phyloP scores from a whole-genome alignment of 2,113 vertebrate species.

The Neotoma lepida region DNA sequence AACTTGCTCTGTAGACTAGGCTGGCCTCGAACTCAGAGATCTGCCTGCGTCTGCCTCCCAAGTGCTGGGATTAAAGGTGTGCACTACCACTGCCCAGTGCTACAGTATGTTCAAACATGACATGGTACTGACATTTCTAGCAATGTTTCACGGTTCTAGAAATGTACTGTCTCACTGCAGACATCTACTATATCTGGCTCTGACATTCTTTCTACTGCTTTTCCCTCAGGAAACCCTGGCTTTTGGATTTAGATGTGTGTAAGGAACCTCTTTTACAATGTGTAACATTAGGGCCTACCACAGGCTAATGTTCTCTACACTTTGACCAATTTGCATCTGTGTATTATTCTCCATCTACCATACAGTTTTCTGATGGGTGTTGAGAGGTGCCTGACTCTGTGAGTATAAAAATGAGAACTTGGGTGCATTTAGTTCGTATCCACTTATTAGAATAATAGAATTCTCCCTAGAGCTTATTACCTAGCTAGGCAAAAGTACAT shows the following conservation, averaged over 20 bases:
- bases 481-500: too few species aligned
- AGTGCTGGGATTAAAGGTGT: too few species aligned
- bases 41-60: too few species aligned
- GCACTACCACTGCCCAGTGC: too few species aligned
- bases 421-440: neutral
- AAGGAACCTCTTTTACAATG: too few species aligned
- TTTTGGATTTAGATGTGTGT: too few species aligned
- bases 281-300: too few species aligned
- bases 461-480: neutral
- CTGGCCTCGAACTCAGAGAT: too few species aligned
- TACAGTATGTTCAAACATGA: neutral
- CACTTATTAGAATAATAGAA: neutral
- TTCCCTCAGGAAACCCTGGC: neutral
- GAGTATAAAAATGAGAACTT: neutral
- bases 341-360: neutral
- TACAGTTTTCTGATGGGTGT: neutral
- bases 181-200: neutral
- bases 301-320: neutral
- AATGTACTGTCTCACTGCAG: neutral
- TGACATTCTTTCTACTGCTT: neutral
- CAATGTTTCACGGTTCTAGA: neutral
- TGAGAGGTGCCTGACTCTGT: neutral
- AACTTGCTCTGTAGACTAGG: too few species aligned
- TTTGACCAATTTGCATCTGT: neutral
- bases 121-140: neutral